Conservation (phyloP, 1,140 invertebrate genomes). For the Monomorium pharaonis region DNA sequence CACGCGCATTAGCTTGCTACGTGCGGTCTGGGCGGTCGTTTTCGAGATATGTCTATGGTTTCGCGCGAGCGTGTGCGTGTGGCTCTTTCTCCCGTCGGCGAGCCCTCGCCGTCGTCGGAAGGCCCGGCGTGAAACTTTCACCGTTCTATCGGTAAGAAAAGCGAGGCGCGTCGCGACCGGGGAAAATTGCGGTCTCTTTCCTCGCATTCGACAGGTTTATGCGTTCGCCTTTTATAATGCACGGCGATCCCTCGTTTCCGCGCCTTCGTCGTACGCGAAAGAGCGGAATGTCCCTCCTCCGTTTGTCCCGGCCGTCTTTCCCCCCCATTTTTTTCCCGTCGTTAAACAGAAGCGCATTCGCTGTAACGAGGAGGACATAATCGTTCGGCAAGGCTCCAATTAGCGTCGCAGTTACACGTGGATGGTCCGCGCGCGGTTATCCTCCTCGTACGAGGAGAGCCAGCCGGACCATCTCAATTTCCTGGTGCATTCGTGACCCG, state of each 20-base stretch:
- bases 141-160: constrained; percentile 31
- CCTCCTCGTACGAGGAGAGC: background rate
- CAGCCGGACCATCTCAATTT: constrained; percentile 27
- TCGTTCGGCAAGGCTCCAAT: constrained; percentile 26
- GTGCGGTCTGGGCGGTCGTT: constrained; percentile 7
- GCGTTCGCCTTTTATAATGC: constrained; percentile 30
- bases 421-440: constrained; percentile 1
- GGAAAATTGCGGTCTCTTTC: constrained; percentile 40
- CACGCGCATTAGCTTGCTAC: constrained; percentile 1
- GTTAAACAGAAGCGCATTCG: constrained; percentile 27
- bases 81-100: constrained; percentile 1
- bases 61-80: background rate
- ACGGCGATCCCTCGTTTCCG: constrained; percentile 11
- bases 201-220: constrained; percentile 29
- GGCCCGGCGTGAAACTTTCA: constrained; percentile 41
- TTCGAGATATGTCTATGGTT: constrained; percentile 15
- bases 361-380: constrained; percentile 30
- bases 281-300: background rate
- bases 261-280: background rate
- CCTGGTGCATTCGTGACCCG: constrained; percentile 18
- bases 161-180: background rate
- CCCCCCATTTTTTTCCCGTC: constrained; percentile 39
- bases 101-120: background rate
- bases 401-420: constrained; percentile 22
- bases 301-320: constrained; percentile 11